phyloP scores from a whole-genome alignment of 2,888 invertebrate species.

The Heliconius aoede region DNA sequence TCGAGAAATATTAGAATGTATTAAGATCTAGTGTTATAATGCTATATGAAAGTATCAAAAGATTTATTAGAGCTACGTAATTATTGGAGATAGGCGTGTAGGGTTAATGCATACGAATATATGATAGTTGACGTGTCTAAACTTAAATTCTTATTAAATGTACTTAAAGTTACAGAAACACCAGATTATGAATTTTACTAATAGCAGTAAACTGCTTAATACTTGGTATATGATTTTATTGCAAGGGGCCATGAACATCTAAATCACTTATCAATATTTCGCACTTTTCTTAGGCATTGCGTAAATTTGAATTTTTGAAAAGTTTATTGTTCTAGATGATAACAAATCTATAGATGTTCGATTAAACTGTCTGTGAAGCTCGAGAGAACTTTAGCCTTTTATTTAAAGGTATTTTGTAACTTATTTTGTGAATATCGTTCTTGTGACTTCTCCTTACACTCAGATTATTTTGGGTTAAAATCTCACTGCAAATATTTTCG shows the following conservation, averaged over 20 bases:
- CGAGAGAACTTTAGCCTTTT: constrained; percentile 32
- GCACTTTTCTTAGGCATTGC: constrained; percentile 49
- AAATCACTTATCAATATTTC: constrained; percentile 51
- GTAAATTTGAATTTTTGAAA: constrained; percentile 44
- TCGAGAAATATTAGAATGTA: constrained; percentile 53
- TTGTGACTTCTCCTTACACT: constrained; percentile 33
- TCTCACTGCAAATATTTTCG: constrained; percentile 71
- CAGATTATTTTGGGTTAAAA: constrained; percentile 51
- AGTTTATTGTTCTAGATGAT: constrained; percentile 45
- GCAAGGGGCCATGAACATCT: constrained; percentile 73
- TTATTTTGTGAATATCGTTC: constrained; percentile 34
- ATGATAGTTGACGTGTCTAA: constrained; percentile 49
- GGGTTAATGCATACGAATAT: constrained; percentile 64
- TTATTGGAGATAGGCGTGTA: constrained; percentile 70
- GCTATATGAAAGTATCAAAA: constrained; percentile 74
- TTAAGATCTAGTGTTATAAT: constrained; percentile 51
- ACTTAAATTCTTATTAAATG: constrained; percentile 61
- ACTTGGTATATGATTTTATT: constrained; percentile 64
- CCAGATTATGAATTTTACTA: constrained; percentile 48
- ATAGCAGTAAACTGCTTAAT: constrained; percentile 64
- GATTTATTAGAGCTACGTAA: constrained; percentile 76
- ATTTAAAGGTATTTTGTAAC: constrained; percentile 30
- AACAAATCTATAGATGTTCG: constrained; percentile 38
- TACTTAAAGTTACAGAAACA: constrained; percentile 69
- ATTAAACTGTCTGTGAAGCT: constrained; percentile 40